Base-by-base conservation (phyloP, 2,797 vertebrate species). In the Parotocinclus haroldoi region DNA sequence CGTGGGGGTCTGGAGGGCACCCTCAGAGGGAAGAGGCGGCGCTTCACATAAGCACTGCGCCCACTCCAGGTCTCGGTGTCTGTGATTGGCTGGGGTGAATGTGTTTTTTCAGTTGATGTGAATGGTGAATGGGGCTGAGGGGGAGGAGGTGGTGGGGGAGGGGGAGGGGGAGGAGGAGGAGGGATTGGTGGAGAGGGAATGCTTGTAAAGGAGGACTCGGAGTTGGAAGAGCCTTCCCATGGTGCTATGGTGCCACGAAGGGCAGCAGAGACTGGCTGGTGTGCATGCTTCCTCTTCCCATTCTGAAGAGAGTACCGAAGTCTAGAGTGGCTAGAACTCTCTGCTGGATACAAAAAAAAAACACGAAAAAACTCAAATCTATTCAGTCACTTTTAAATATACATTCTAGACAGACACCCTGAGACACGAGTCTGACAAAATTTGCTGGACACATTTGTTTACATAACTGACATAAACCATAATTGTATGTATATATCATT, bases 121-220 rank as follows among this genome's bases (percentile, higher is more conserved):
- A 63, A 17, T 39, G 76, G 68, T 75, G 17, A 78, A 82, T 59
- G 63, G 39, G 13, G 75, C 13, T 13, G 69, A 9, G 63, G 60
- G 39, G 59, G 42, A 8, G 72, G 63, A 73, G 64, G 0, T n/a
- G n/a, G n/a, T n/a, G n/a, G n/a, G 19, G 27, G 55, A 9, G 52
- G 61, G 3, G 56, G 75, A 77, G 17, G 80, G 68, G 36, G 73
- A 7, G 36, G 63, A 13, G 77, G 74, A 16, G 82, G 76, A 1
- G 71, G n/a, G n/a, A n/a, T n/a, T n/a, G n/a, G 66, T 12, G 72
- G 66, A 7, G 71, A 62, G 1, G 80, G 80, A 37, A 90, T 80
- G 45, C 77, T 73, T 4, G 77, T 62, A 38, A 89, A 90, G 50
- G 89, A 91, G 48, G 86, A 86, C 9, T 89, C 85, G 0, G 84